Evolutionary conservation across 64 coral and sea anemone genomes (phyloP).

Genomic region (Platygyra sinensis): DNA sequence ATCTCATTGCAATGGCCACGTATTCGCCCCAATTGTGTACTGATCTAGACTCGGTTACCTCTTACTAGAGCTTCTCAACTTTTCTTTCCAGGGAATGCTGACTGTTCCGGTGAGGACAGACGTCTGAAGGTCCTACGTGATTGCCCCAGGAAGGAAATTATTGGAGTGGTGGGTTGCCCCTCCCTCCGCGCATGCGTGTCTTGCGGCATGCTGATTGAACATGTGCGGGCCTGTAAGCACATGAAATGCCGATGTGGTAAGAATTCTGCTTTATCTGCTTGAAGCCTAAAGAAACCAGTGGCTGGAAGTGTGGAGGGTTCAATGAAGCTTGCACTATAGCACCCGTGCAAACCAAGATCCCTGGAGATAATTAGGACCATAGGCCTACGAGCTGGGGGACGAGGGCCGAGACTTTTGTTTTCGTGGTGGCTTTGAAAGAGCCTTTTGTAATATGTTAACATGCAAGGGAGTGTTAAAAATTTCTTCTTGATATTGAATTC

Average conservation of each 20-base stretch:
- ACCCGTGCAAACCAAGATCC: conserved; percentile 71
- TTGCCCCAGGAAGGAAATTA: conserved; percentile 58
- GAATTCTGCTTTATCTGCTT: conserved; percentile 91
- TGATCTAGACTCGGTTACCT: too few species aligned
- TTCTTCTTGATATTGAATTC: too few species aligned
- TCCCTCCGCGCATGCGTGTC: conserved; percentile 70
- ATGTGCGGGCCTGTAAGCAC: conserved; percentile 72
- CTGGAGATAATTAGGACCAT: conserved; percentile 40
- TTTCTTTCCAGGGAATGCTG: conserved; percentile 58
- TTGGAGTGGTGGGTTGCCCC: conserved; percentile 73
- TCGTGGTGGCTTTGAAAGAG: too few species aligned
- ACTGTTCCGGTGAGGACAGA: conserved; percentile 76
- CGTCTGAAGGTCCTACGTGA: conserved; percentile 80
- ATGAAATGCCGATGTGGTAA: conserved; percentile 77
- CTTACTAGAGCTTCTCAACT: background rate
- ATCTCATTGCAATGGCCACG: too few species aligned
- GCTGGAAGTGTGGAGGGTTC: conserved; percentile 58
- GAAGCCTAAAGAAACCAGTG: conserved; percentile 21
- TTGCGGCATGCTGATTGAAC: conserved; percentile 89
- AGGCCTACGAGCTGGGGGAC: too few species aligned
- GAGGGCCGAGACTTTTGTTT: too few species aligned
- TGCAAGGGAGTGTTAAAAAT: too few species aligned
- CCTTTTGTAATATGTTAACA: too few species aligned
- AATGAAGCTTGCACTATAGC: conserved; percentile 51
- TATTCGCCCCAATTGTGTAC: too few species aligned